Base-by-base conservation (phyloP, 1,140 invertebrate genomes). In the Potamilus streckersoni region DNA sequence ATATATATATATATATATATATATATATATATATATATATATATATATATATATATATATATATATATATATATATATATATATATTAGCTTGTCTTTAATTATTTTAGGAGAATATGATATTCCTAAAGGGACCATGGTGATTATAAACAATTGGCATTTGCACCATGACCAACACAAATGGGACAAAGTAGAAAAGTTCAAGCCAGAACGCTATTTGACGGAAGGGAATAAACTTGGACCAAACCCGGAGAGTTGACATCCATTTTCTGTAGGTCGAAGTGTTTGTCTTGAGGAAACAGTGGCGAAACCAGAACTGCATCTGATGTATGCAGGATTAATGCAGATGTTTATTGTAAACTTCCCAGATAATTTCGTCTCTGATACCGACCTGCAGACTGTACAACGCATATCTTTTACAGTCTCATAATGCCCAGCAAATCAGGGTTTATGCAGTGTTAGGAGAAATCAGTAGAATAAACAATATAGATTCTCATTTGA, bases 71-170 rank as follows among this genome's bases (percentile, higher is more conserved):
- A n/a, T n/a, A n/a, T n/a, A n/a, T n/a, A n/a, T n/a, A n/a, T n/a
- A n/a, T n/a, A n/a, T n/a, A n/a, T 23, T 23, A 1, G 23, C 2
- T 23, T 23, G 23, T 23, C 23, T 23, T 23, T 23, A 0, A 23
- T 23, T 69, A n/a, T 66, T 70, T 61, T 77, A 69, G 64, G 65
- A 58, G 78, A 71, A 56, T 95, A 93, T 79, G 80, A 81, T 68
- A 92, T 96, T 65, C 92, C 93, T 0, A 91, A 91, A 93, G 93
- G 95, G 76, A 95, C 95, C 23, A 94, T 95, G 92, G 92, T 97
- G 1, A 92, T 96, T 11, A 93, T 93, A n/a, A 97, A 96, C 85
- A 94, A 95, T 79, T 93, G 94, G 74, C 93, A 92, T 69, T 92
- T 95, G 63, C 90, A 96, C 27, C 94, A 94, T 91, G 93, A 95